Conservation (phyloP, 2,113 vertebrate species). For the rabbit (Oryctolagus cuniculus) region mOryCun1.1 NC_091447.1:30412001-30412500, state of each 20-base stretch:
- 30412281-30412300: slow-evolving; percentile 61
- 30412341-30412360: slow-evolving; percentile 74
- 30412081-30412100: slow-evolving; percentile 6
- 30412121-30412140: background rate
- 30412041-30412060: background rate
- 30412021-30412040: slow-evolving; percentile 40
- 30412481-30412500: slow-evolving; percentile 82
- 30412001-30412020: background rate
- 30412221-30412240: slow-evolving; percentile 48
- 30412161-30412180: background rate
- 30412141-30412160: slow-evolving; percentile 29
- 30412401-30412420: slow-evolving; percentile 76
- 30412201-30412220: slow-evolving; percentile 23
- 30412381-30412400: slow-evolving; percentile 67
- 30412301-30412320: slow-evolving; percentile 49
- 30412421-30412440: slow-evolving; percentile 78
- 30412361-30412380: slow-evolving; percentile 73
- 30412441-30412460: slow-evolving; percentile 76
- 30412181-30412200: background rate
- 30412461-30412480: slow-evolving; percentile 79
- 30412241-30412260: slow-evolving; percentile 33
- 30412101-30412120: background rate
- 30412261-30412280: background rate
- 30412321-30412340: slow-evolving; percentile 46
- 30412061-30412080: slow-evolving; percentile 60